Evolutionary conservation across 92 coral and sea anemone species (phyloP), one percentile per base, ranked within the genome.

Genomic region (Anthopleura xanthogrammica): DNA sequence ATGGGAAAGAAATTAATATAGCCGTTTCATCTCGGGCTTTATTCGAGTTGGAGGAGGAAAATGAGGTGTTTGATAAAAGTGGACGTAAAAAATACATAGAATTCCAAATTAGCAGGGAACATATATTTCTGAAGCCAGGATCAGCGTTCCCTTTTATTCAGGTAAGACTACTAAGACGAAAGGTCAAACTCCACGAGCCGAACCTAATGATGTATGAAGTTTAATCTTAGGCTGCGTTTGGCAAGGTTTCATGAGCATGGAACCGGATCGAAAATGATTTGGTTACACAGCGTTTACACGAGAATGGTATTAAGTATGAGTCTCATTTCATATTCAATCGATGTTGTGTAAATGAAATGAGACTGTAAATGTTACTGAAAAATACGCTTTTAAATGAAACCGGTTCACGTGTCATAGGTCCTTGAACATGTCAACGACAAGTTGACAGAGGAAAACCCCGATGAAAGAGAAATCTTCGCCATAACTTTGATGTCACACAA

Each of bases 21-120:
- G 94, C 94, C 13, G 94, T 91, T 43, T 88, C 94, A 7, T 91
- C 94, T 13, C 52, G 94, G 82, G 94, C 94, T 0, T 72, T 91
- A 82, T 91, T 91, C 79, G 54, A 88, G 54, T 50, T 88, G 74
- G 94, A 91, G 11, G 89, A 91, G 60, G 94, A 91, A 54, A 82
- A 91, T 82, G 90, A 89, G 8, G 72, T 86, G 52, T 91, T 79
- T 78, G 83, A 41, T 16, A 60, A 24, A 36, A 71, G 85, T 43
- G 94, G 94, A 3, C 81, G 82, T 16, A 89, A 89, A 42, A 65
- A 88, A n/a, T 91, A 91, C 87, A 86, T 91, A 50, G 76, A 82
- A 65, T 41, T 81, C 17, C 94, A 91, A 87, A 62, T 82, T 16
- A 64, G 78, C 3, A 58, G 86, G 65, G 94, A 91, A 58, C 86